Conservation (phyloP, 2,888 invertebrate species). For the Apamea monoglypha region DNA sequence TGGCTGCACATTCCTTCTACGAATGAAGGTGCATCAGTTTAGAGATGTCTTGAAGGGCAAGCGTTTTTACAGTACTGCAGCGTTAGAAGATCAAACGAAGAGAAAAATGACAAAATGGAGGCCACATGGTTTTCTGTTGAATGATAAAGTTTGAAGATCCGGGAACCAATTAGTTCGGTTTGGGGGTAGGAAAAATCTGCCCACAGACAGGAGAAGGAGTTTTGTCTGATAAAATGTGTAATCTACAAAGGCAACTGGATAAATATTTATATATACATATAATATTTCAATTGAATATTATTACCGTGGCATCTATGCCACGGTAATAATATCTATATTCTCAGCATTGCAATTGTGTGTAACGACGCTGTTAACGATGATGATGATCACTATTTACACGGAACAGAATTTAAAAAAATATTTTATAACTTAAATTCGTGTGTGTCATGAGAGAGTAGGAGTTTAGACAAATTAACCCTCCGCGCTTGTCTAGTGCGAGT, state of each 20-base stretch:
- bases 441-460: no score
- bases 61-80: not conserved
- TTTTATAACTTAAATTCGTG: not conserved
- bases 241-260: not conserved
- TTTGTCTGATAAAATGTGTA: not conserved
- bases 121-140: not conserved
- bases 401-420: not conserved
- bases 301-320: no score
- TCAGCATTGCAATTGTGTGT: not conserved
- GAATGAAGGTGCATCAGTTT: conserved; percentile 21
- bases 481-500: no score
- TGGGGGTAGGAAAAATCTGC: not conserved
- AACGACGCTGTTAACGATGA: not conserved
- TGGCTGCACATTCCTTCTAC: conserved; percentile 28
- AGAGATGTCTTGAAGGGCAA: not conserved
- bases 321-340: no score
- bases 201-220: not conserved
- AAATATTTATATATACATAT: no score
- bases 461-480: no score
- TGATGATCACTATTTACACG: not conserved
- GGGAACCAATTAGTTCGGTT: not conserved
- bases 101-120: not conserved
- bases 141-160: not conserved
- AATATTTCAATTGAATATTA: no score
- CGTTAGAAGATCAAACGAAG: not conserved